These are phyloP conservation scores for Antechinus stuartii DNA, from an alignment of 2,113 vertebrate species.

Conservation along the genomic window DNA sequence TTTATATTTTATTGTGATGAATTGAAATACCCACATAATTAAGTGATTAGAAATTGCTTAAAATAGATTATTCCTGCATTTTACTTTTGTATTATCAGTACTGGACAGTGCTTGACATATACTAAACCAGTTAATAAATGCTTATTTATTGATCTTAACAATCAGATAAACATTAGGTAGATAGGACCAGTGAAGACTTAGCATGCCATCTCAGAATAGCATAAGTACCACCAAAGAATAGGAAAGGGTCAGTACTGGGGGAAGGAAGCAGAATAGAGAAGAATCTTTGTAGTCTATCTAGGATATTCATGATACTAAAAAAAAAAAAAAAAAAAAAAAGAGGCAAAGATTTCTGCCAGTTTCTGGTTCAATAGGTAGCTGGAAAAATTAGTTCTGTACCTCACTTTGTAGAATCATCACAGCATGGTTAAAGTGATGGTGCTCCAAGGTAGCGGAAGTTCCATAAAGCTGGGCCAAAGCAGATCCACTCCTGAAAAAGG, in stretches of 20 bases:
- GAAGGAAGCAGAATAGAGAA: neutral
- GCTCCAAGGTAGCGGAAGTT: slow-evolving; percentile 98
- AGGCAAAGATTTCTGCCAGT: neutral
- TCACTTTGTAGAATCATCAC: slow-evolving; percentile 99
- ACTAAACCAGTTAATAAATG: neutral
- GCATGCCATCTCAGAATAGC: neutral
- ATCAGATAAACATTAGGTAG: neutral
- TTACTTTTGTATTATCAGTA: neutral
- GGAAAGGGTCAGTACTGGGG: neutral
- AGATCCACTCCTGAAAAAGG: slow-evolving; percentile 93
- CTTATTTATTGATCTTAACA: neutral
- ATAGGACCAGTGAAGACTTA: neutral
- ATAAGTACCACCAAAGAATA: neutral
- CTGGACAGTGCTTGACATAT: neutral
- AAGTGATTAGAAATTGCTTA: neutral
- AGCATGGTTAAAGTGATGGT: slow-evolving; percentile 99
- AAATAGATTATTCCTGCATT: neutral
- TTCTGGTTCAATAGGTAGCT: neutral
- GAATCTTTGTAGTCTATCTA: neutral
- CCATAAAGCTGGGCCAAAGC: slow-evolving; percentile 97
- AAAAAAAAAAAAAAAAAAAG: neutral
- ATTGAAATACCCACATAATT: neutral
- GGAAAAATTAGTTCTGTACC: slow-evolving; percentile 84
- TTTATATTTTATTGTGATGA: neutral
- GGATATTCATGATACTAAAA: neutral